Percentiles rank a stretch among this genome's conserved stretches.
phyloP scores from a whole-genome alignment of 2,113 vertebrate genomes.

The Martes martes region DNA sequence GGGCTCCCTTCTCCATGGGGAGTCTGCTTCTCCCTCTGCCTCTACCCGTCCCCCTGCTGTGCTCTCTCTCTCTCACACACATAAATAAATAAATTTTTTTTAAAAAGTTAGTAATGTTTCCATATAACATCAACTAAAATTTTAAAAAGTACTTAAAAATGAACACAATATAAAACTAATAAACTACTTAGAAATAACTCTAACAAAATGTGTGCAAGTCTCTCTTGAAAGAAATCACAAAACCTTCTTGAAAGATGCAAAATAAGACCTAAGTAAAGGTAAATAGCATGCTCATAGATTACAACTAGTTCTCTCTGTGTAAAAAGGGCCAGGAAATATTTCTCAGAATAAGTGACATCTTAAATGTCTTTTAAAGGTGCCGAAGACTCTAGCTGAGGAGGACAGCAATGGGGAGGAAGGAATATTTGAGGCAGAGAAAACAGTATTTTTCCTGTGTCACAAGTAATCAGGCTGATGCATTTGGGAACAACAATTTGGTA shows the following conservation, averaged over 20 bases:
- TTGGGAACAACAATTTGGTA: neutral
- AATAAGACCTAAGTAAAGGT: neutral
- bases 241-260: neutral
- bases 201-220: neutral
- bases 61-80: no score
- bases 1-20: no score
- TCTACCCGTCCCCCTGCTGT: no score
- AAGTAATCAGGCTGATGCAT: neutral
- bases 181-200: neutral
- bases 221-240: conserved; percentile 12
- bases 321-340: neutral
- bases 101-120: neutral
- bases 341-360: neutral
- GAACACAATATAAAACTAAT: neutral
- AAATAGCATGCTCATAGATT: neutral
- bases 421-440: neutral
- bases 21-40: no score
- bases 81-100: no score
- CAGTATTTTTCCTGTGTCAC: neutral
- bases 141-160: neutral
- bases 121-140: neutral
- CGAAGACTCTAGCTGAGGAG: neutral
- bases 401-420: neutral
- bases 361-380: neutral
- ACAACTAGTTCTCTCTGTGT: neutral